A percentile compares a stretch with the other conserved stretches of the same genome.
These are phyloP conservation scores for Nesoenas mayeri DNA, from an alignment of 2,113 vertebrate species.

Conservation along the genomic window DNA sequence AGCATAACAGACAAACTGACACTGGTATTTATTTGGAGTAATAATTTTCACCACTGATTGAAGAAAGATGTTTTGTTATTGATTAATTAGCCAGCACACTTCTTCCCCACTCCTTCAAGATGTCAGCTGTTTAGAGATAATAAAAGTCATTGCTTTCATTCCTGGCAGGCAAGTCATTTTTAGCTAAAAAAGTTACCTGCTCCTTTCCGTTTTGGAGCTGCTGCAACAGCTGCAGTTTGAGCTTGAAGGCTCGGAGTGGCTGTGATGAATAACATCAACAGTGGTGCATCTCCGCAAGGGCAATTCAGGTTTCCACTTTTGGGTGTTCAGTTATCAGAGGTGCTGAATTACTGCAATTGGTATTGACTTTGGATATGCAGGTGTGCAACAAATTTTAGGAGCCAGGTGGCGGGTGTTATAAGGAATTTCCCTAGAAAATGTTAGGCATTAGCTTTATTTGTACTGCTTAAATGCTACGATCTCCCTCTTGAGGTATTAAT, in stretches of 20 bases:
- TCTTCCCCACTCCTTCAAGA: not conserved
- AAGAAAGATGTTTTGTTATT: not conserved
- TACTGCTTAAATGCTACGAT: not conserved
- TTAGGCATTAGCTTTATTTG: not conserved
- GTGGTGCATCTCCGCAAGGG: not conserved
- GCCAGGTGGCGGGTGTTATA: not conserved
- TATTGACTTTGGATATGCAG: not conserved
- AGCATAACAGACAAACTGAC: not conserved
- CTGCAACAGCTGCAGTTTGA: slow-evolving; percentile 14
- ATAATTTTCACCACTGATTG: not conserved
- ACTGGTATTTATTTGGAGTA: not conserved
- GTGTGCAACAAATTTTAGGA: not conserved
- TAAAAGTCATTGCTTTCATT: not conserved
- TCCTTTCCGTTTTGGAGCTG: not conserved
- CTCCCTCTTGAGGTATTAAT: not conserved
- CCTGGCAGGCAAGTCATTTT: not conserved
- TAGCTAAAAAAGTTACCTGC: slow-evolving; percentile 21
- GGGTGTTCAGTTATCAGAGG: not conserved
- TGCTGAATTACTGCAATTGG: not conserved
- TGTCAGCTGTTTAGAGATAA: not conserved
- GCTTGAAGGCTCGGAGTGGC: slow-evolving; percentile 50
- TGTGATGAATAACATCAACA: slow-evolving; percentile 26
- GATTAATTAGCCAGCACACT: not conserved
- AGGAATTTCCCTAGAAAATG: not conserved
- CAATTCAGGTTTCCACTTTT: slow-evolving; percentile 10